Evolutionary conservation across 1,140 invertebrate species (phyloP), one percentile per base, ranked within the genome.

Genomic region (Coelopa frigida): DNA sequence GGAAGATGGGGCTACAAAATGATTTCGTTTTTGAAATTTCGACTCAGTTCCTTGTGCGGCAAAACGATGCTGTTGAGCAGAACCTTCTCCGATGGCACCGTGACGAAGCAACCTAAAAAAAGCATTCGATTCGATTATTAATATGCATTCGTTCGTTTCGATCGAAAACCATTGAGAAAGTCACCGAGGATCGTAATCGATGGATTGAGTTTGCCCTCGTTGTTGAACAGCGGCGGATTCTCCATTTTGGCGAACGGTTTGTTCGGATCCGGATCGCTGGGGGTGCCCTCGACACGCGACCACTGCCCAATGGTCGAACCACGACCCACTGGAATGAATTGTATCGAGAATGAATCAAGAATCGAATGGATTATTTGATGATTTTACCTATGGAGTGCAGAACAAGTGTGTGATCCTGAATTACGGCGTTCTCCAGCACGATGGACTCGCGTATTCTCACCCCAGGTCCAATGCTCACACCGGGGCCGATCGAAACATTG

Each of bases 201-300:
- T 3, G 96, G 95, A 78, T 98, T 99, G 0, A 99, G 72, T 61
- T 89, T 81, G 5, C 96, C 96, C 61, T 95, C 88, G 10, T 74
- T 73, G 59, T 96, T 96, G 71, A 99, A 99, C 3, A 99, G 73
- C 1, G 90, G 83, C 12, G 83, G 82, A 72, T 97, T 96, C 57
- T 99, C 94, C 83, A 98, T 92, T 75, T 98, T 99, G 0, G 94
- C 93, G 72, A 98, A 98, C 0, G 94, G 91, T 69, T 98, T 96
- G 72, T 99, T 94, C 1, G 95, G 94, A 76, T 98, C 96, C 0
- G 95, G 95, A 73, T 98, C 94, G 54, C 89, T 90, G 0, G 94
- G 93, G 0, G 94, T 98, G 22, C 66, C 67, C 73, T 95, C 91
- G 1, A 95, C 84, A 2, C 94, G 71, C 0, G 88, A 80, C 94